Evolutionary conservation across 2,113 vertebrate species (phyloP), one percentile per base, ranked within the genome.

Genomic region (Isichthys henryi): DNA sequence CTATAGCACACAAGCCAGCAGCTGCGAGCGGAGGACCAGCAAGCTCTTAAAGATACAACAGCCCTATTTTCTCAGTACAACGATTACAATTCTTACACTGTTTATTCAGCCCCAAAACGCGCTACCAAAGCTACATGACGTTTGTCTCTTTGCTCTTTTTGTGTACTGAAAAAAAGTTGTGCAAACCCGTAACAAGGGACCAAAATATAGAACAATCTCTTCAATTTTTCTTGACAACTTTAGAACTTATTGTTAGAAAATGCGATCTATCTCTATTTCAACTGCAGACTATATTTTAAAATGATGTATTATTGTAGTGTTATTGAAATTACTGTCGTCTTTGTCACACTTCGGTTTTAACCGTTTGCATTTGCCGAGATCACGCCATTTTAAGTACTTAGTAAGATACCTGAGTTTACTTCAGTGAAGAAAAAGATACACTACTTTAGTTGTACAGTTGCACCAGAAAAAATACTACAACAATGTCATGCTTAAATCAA

Each of bases 31-130:
- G 97, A 97, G 96, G 96, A 97, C 96, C 97, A 97, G 97, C 95
- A 97, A 96, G 96, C 97, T 98, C 98, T 99, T 99, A 99, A 99
- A 99, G 98, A 97, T 95, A 98, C 97, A 98, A 97, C 96, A 96
- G 96, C 96, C 96, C 96, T 90, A 94, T 95, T 96, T 95, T 95
- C 93, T 93, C 91, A 92, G 82, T 91, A 93, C 93, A 94, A 93
- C 93, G 94, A 96, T 95, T 93, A 96, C 96, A 96, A 96, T 95
- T 92, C 93, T 84, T 90, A 95, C 94, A 95, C 94, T 96, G 96
- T 96, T 96, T 94, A 95, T 94, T 96, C 91, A 90, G 88, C 89
- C 88, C 88, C 87, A 89, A 87, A 91, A 90, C 90, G 84, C 93
- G 93, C 93, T 94, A 94, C 93, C 92, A 94, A 93, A 94, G 92